Base-by-base conservation (phyloP, 2,797 vertebrate genomes). In the Coracias cyanogaster region DNA sequence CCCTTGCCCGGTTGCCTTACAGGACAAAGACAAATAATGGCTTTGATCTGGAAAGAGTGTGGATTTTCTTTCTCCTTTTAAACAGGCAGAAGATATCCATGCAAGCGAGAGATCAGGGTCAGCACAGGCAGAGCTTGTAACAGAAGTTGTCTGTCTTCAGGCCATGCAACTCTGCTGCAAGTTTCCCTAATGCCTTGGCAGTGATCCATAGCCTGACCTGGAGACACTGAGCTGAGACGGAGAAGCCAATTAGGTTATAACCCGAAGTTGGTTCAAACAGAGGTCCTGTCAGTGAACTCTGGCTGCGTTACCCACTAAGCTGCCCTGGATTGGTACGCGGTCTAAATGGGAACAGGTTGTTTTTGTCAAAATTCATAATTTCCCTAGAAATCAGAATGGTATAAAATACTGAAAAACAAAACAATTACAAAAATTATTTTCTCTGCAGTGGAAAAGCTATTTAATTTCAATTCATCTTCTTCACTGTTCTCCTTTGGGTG, bases 201-300 rank as follows among this genome's bases (percentile, higher is more conserved):
- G 52, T 25, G 7, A 86, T 94, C 88, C 70, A 61, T 37, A 46
- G 39, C 92, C 88, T 86, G 89, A 97, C 82, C 67, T 45, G 39
- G 58, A 95, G 84, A 88, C 67, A 57, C 73, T 33, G 67, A 93
- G 58, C 86, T 78, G 60, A 82, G 80, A 72, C 10, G 1, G 33
- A 82, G 91, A 84, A 74, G 82, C 58, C 77, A 83, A 93, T 97
- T 96, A 97, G 97, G 97, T 97, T 96, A 83, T 94, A 96, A 97
- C 96, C 96, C 83, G 89, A 55, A 95, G 29, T 72, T 88, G 80
- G 76, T 88, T 97, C 90, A 82, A 78, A 54, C 67, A 39, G 67
- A 86, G 70, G 52, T 93, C 89, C 88, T 52, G 18, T 25, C 71
- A 9, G 58, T 89, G 87, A 96, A 77, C 79, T 60, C 80, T 39